A percentile compares a stretch with the other conserved stretches of the same genome.
Evolutionary conservation across 2,113 vertebrate genomes (phyloP).

Genomic region (Paradisaea rubra): DNA sequence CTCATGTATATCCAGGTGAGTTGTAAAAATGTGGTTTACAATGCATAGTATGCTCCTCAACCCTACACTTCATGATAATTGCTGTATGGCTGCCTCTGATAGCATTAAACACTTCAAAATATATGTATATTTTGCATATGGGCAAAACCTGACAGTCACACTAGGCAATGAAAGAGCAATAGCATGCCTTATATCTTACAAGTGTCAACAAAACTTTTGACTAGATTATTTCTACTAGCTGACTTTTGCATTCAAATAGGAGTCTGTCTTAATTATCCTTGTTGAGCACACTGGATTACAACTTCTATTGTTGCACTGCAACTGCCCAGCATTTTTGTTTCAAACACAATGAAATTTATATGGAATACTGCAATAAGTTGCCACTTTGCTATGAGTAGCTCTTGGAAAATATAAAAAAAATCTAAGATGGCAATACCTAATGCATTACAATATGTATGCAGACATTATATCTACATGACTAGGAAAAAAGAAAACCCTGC

Average conservation of each 20-base stretch:
- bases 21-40: conserved; percentile 6
- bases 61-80: not conserved
- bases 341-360: not conserved
- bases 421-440: conserved; percentile 11
- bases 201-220: not conserved
- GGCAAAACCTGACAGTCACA: not conserved
- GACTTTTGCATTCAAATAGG: not conserved
- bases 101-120: not conserved
- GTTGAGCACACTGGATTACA: not conserved
- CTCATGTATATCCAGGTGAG: not conserved
- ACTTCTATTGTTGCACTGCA: not conserved
- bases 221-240: not conserved
- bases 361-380: not conserved
- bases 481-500: conserved; percentile 36
- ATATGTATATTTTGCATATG: not conserved
- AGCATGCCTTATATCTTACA: not conserved
- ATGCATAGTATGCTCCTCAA: not conserved
- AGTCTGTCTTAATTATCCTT: not conserved
- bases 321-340: not conserved
- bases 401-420: conserved; percentile 1
- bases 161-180: not conserved
- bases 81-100: not conserved
- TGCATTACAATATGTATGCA: not conserved
- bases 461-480: not conserved
- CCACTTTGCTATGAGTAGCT: not conserved